These are phyloP conservation scores for Myotis davidii DNA, from an alignment of 2,113 vertebrate genomes.

Conservation along the genomic window DNA sequence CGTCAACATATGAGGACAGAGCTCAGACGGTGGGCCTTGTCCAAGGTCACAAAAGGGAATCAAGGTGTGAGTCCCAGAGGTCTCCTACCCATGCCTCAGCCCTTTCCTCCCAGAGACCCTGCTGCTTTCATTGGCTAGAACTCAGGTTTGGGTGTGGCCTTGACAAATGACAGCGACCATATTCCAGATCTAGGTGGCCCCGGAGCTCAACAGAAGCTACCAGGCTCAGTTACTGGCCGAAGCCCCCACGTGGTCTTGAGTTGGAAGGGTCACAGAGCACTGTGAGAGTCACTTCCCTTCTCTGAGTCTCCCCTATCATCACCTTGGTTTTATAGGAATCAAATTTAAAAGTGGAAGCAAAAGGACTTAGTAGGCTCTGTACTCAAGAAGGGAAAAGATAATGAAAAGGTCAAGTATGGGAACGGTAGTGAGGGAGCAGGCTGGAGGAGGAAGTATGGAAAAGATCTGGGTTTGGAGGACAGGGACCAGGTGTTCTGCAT, in stretches of 20 bases:
- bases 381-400: not conserved
- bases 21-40: not conserved
- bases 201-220: not conserved
- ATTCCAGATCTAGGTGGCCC: not conserved
- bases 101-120: not conserved
- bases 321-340: not conserved
- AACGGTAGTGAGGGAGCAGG: not conserved
- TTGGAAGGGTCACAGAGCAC: not conserved
- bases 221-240: not conserved
- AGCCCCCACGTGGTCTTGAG: not conserved
- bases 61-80: not conserved
- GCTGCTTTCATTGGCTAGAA: not conserved
- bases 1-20: not conserved
- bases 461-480: not conserved
- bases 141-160: not conserved
- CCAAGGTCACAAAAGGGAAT: not conserved
- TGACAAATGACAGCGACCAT: not conserved
- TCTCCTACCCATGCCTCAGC: not conserved
- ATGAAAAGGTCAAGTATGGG: not conserved
- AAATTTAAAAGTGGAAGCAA: not conserved
- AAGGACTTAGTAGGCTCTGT: not conserved
- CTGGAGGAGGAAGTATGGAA: not conserved
- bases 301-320: not conserved
- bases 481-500: not conserved
- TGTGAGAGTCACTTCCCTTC: not conserved